Evolutionary conservation across 2,113 vertebrate genomes (phyloP), one percentile per base, ranked within the genome.

Genomic region (Todiramphus chloris): DNA sequence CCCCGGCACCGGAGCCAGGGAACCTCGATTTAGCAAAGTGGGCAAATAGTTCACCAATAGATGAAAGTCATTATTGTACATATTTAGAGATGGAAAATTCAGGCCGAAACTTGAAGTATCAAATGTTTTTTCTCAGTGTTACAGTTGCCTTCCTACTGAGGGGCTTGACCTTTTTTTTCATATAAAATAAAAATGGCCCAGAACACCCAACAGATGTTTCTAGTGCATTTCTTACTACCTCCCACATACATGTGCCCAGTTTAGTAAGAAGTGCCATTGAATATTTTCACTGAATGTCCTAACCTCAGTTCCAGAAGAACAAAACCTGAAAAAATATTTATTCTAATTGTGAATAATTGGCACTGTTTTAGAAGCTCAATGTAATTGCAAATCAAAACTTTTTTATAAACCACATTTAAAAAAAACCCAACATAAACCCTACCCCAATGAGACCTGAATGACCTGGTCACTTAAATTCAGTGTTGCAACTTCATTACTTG

Each of bases 281-380:
- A 51, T 84, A 81, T 89, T 94, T 94, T 95, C 64, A 51, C 51
- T 82, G 64, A 78, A 81, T 78, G 93, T 94, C 93, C 95, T 96
- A 93, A 89, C 64, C 64, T 87, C 64, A 20, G 48, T 74, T 96
- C 83, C 93, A 83, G 81, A 83, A 89, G 91, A 95, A 90, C n/a
- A 43, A 95, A 94, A 91, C 91, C 95, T 96, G 96, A 94, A 95
- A 86, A 97, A 96, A 96, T 95, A 97, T 96, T 97, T 81, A 81
- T 56, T 90, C 73, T 83, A 39, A 77, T 83, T 81, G 59, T 70
- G 73, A 87, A 94, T 89, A 78, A 95, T 43, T 91, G 72, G 89
- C 80, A 70, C 13, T 1, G 0, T 67, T 95, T 90, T 70, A 81
- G 74, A 78, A 91, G 33, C 9, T 77, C 72, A 46, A n/a, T 86